Percentiles rank a stretch among this genome's conserved stretches.
Conservation (phyloP, 2,888 invertebrate species). For the Sarcophaga variegata region DNA sequence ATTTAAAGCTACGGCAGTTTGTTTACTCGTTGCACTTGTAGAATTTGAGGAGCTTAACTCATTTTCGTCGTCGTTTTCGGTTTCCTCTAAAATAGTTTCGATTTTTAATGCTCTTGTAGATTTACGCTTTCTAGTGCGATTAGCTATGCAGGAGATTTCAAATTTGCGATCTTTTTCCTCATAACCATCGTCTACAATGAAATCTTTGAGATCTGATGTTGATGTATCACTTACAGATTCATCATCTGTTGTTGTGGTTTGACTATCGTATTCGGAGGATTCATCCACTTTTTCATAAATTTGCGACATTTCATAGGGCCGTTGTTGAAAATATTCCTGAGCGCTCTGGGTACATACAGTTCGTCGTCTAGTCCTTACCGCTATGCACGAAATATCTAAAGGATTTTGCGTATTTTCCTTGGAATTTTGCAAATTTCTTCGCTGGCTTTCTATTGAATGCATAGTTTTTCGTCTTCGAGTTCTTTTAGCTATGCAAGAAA, state of each 20-base stretch:
- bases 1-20: background rate
- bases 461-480: constrained; percentile 32
- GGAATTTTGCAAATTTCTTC: background rate
- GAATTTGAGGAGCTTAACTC: background rate
- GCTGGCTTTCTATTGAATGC: background rate
- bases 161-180: constrained; percentile 12
- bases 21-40: background rate
- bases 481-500: constrained; percentile 49
- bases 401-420: background rate
- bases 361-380: constrained; percentile 48
- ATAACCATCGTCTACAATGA: constrained; percentile 1
- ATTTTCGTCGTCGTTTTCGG: too few relatives aligned
- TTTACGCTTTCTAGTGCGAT: constrained; percentile 62
- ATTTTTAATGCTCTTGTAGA: background rate
- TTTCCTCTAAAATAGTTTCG: too few relatives aligned
- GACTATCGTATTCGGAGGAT: constrained; percentile 4
- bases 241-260: background rate
- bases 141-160: constrained; percentile 65
- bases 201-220: background rate
- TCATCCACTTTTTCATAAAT: constrained; percentile 18
- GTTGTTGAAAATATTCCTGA: background rate
- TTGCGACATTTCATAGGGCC: constrained; percentile 7
- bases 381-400: constrained; percentile 30
- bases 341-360: constrained; percentile 35
- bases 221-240: background rate